Percentiles rank a stretch among this genome's conserved stretches.
phyloP scores from a whole-genome alignment of 1,140 invertebrate genomes.

The Hycleus cichorii region DNA sequence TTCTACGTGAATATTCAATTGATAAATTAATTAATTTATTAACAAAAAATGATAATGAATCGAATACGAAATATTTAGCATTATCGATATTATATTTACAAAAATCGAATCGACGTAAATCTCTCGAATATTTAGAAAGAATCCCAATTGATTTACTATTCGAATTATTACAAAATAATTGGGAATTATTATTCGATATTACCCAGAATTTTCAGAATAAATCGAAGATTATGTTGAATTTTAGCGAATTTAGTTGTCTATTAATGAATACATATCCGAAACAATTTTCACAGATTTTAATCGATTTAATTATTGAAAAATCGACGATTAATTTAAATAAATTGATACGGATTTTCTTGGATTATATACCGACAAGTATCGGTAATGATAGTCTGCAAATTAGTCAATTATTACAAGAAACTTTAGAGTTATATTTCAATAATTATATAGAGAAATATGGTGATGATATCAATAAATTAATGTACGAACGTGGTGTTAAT shows the following conservation, averaged over 20 bases:
- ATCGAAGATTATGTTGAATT: conserved; percentile 41
- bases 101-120: conserved; percentile 45
- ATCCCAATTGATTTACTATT: conserved; percentile 39
- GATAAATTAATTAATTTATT: conserved; percentile 49
- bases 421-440: conserved; percentile 48
- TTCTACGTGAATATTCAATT: conserved; percentile 51
- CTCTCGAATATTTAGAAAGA: conserved; percentile 42
- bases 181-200: conserved; percentile 48
- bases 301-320: conserved; percentile 41
- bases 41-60: conserved; percentile 8
- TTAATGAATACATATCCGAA: conserved; percentile 45
- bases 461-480: conserved; percentile 33
- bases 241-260: conserved; percentile 49
- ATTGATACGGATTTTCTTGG: conserved; percentile 51
- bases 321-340: conserved; percentile 44
- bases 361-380: conserved; percentile 51
- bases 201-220: conserved; percentile 33
- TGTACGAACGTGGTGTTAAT: conserved; percentile 42
- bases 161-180: conserved; percentile 42
- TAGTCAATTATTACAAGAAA: conserved; percentile 47
- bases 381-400: conserved; percentile 47
- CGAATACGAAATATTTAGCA: conserved; percentile 38
- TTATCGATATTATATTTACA: conserved; percentile 48
- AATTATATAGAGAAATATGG: conserved; percentile 41
- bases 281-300: conserved; percentile 44